These are phyloP conservation scores for Diglossa cyanea DNA, from an alignment of 2,797 vertebrate species.

Conservation along the genomic window DNA sequence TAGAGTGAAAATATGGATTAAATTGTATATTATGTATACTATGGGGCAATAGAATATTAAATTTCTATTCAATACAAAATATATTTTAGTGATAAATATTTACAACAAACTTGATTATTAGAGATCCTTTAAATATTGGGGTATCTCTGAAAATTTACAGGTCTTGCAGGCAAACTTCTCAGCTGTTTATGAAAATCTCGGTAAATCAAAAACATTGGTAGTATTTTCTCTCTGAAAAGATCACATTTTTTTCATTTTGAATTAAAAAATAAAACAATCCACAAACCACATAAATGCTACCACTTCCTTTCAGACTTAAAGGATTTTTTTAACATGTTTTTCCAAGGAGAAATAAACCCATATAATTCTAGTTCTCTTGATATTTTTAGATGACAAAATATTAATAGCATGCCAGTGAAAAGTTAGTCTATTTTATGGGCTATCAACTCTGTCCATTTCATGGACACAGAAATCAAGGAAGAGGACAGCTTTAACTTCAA, in stretches of 20 bases:
- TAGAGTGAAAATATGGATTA: neutral
- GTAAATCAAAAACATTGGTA: neutral
- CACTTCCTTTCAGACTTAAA: neutral
- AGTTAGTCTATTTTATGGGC: constrained; percentile 42
- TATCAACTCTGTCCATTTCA: constrained; percentile 30
- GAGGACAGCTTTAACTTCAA: constrained; percentile 23
- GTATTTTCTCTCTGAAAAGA: neutral
- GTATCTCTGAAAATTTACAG: neutral
- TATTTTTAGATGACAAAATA: constrained; percentile 32
- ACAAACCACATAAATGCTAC: neutral
- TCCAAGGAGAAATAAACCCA: neutral
- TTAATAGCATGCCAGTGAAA: constrained; percentile 52
- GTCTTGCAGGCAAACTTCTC: neutral
- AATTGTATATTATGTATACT: neutral
- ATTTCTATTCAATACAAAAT: neutral
- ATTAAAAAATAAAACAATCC: rapidly evolving
- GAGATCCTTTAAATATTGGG: neutral
- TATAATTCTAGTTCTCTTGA: neutral
- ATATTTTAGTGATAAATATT: neutral
- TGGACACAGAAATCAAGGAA: neutral
- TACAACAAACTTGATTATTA: neutral
- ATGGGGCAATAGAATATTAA: neutral
- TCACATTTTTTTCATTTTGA: neutral
- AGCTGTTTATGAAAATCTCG: neutral
- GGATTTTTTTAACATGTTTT: neutral